These are phyloP conservation scores for Oscarella lobularis DNA, from an alignment of 37 sponge, comb jelly and placozoan genomes.

Conservation along the genomic window DNA sequence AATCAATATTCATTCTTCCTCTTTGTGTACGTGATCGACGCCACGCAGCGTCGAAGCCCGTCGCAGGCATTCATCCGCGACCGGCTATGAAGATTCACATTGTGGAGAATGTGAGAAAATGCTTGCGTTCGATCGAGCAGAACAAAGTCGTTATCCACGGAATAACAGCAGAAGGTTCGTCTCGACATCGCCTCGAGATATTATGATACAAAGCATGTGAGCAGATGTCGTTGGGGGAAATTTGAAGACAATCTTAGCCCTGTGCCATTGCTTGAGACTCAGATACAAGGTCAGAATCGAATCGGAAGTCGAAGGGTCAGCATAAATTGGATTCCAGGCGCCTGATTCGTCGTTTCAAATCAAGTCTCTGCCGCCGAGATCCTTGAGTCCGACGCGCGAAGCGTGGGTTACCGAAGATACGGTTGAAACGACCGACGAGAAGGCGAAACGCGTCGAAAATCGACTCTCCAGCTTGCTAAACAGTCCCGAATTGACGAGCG, in stretches of 20 bases:
- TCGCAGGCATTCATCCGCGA: not conserved
- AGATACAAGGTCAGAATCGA: not conserved
- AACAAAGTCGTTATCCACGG: not conserved
- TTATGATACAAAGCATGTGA: too few relatives aligned
- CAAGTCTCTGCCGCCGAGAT: too few relatives aligned
- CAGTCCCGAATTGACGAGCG: not conserved
- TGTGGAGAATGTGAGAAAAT: not conserved
- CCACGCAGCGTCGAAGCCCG: not conserved
- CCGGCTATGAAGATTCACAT: not conserved
- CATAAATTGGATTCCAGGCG: too few relatives aligned
- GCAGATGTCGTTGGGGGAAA: not conserved
- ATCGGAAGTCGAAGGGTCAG: too few relatives aligned
- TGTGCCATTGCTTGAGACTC: not conserved
- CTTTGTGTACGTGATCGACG: too few relatives aligned
- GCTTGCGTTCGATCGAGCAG: not conserved
- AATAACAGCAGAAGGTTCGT: not conserved
- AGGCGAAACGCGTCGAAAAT: not conserved
- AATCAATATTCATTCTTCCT: too few relatives aligned
- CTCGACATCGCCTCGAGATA: not conserved
- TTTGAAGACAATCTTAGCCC: not conserved
- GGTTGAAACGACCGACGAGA: too few relatives aligned
- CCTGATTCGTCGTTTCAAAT: too few relatives aligned
- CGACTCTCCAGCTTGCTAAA: not conserved
- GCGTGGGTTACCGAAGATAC: too few relatives aligned
- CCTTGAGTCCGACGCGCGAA: too few relatives aligned